These are phyloP conservation scores for Triplophysa yarkandensis DNA, from an alignment of 2,797 vertebrate species.

Conservation along the genomic window DNA sequence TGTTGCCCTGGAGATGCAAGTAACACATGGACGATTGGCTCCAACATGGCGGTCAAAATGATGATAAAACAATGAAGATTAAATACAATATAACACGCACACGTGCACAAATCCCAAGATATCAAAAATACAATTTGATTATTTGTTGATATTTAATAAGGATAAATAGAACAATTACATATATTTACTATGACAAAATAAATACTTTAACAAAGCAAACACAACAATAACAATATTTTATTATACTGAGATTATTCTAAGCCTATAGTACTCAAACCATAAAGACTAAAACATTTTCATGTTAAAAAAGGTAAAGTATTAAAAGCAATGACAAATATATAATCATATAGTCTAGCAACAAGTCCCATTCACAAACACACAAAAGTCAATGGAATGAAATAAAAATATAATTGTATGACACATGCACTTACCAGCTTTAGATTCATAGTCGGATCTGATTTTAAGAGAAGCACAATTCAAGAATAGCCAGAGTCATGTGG, in stretches of 20 bases:
- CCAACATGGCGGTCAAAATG: constrained; percentile 17
- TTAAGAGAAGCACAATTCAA: constrained; percentile 9
- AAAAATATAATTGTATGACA: too few relatives aligned
- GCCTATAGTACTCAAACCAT: not conserved
- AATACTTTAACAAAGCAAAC: not conserved
- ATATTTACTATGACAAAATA: too few relatives aligned
- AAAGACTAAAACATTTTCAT: too few relatives aligned
- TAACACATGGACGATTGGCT: constrained; percentile 2
- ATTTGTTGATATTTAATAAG: not conserved
- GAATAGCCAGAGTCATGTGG: constrained; percentile 33
- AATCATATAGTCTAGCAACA: not conserved
- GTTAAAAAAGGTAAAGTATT: too few relatives aligned
- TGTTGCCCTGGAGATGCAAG: constrained; percentile 16
- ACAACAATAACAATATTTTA: not conserved
- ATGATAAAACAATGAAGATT: not conserved
- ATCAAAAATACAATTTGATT: not conserved
- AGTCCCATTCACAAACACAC: constrained; percentile 7
- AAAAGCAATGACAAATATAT: too few relatives aligned
- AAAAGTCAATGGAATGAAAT: not conserved
- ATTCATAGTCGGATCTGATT: constrained; percentile 27
- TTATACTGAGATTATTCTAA: not conserved
- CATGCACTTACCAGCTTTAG: constrained; percentile 4
- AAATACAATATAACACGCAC: not conserved
- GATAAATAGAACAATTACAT: too few relatives aligned
- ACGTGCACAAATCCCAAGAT: not conserved